phyloP scores from a whole-genome alignment of 1,140 invertebrate genomes.

The Teleogryllus occipitalis region DNA sequence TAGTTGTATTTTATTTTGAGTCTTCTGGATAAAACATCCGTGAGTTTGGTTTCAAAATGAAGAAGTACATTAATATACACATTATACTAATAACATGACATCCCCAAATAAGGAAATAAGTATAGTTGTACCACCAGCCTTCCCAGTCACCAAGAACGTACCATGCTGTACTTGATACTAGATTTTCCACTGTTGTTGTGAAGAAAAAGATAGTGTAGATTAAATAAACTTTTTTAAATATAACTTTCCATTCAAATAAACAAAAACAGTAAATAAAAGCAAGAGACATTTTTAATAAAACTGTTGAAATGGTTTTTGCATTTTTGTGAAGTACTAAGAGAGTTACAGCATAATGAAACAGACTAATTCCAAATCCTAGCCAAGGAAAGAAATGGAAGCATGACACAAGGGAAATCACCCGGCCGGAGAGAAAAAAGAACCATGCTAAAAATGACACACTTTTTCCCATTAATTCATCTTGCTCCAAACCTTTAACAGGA shows the following conservation, averaged over 20 bases:
- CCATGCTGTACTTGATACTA: slow-evolving; percentile 54
- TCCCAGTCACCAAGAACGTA: slow-evolving; percentile 44
- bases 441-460: slow-evolving; percentile 58
- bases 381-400: slow-evolving; percentile 59
- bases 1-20: too few species aligned
- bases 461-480: slow-evolving; percentile 57
- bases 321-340: slow-evolving; percentile 48
- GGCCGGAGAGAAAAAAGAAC: slow-evolving; percentile 57
- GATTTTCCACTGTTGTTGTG: slow-evolving; percentile 54
- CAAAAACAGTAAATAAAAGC: slow-evolving; percentile 63
- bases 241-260: slow-evolving; percentile 64
- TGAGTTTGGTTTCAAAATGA: slow-evolving; percentile 35
- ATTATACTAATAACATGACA: slow-evolving; percentile 35
- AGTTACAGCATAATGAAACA: slow-evolving; percentile 46
- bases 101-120: slow-evolving; percentile 34
- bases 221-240: slow-evolving; percentile 55
- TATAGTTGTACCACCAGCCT: slow-evolving; percentile 39
- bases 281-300: slow-evolving; percentile 52
- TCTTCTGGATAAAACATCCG: neutral
- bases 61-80: slow-evolving; percentile 34
- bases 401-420: slow-evolving; percentile 55
- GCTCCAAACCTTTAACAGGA: slow-evolving; percentile 47
- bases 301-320: slow-evolving; percentile 43
- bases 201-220: slow-evolving; percentile 56
- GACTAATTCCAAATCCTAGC: slow-evolving; percentile 45